A percentile compares a stretch with the other conserved stretches of the same genome.
Evolutionary conservation across 1,140 invertebrate genomes (phyloP).

Genomic region (Lasaia peninsularis): DNA sequence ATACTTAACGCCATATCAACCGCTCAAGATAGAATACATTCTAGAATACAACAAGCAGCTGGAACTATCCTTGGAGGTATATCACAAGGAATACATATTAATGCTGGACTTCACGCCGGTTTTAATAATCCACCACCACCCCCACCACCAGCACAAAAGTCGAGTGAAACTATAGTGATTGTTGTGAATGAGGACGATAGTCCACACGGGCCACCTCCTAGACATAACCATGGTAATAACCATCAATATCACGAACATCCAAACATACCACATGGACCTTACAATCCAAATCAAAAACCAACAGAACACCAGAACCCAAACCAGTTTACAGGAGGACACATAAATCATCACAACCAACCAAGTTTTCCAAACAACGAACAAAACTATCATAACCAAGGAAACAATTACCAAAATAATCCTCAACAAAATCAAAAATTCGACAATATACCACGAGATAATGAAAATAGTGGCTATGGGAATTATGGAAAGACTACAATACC

Average conservation of each 20-base stretch:
- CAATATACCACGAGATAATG: constrained; percentile 2
- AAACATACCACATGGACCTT: constrained; percentile 5
- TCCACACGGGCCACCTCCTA: background rate
- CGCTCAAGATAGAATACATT: background rate
- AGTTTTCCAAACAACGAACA: background rate
- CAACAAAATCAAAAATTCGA: constrained; percentile 9
- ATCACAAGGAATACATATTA: background rate
- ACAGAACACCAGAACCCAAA: background rate
- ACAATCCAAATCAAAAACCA: background rate
- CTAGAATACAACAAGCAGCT: background rate
- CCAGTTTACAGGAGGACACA: background rate
- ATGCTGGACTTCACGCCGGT: background rate
- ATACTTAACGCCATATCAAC: constrained; percentile 2
- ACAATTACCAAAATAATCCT: background rate
- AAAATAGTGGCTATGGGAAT: background rate
- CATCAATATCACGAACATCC: background rate
- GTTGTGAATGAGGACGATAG: background rate
- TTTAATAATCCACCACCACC: background rate
- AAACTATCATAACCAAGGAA: background rate
- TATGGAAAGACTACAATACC: background rate
- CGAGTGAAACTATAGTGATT: background rate
- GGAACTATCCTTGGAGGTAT: background rate
- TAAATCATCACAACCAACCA: background rate
- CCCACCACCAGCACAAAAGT: background rate
- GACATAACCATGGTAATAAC: background rate